Base-by-base conservation (phyloP, 2,797 vertebrate genomes). In the Silurus aristotelis region DNA sequence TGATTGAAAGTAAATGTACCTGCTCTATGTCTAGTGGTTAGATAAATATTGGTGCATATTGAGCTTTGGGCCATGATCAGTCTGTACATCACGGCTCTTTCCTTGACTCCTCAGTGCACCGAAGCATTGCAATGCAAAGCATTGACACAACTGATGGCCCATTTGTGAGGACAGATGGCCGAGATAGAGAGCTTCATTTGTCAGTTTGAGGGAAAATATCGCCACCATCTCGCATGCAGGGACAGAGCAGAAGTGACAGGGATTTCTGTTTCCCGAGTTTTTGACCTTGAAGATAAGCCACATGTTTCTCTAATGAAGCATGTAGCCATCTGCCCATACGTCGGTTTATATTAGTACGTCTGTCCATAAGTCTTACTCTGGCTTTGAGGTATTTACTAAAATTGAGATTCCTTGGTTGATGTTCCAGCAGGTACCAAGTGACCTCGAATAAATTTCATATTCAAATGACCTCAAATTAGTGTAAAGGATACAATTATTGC, bases 91-190 rank as follows among this genome's bases (percentile, higher is more conserved):
- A 55, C 38, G n/a, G 38, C 55, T 56, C 80, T 75, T 82, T 63
- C 64, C 56, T 84, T 86, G 78, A 82, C 55, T 84, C 66, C 27
- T 73, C 60, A 68, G 48, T 12, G 22, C 14, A 68, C 6, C 6
- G 7, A 31, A 64, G 72, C 63, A 84, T 80, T 75, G 67, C 82
- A 85, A 85, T 87, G 70, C 83, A 72, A 83, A 38, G 58, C 70
- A 64, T 31, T 77, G 80, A 82, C 72, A 75, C 85, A n/a, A 80
- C 75, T 60, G 83, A 85, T 84, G 72, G 61, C 61, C 71, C 85
- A 79, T 88, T 87, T 85, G 84, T 73, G 52, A 88, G 78, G 77
- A 84, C 85, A 87, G 87, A 89, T 87, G 87, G 85, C 77, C 58
- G 72, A 84, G 63, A 83, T 60, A 31, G 85, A 88, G 79, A 67